Base-by-base conservation (phyloP, 2,888 invertebrate genomes). In the Cataglyphis cursor region DNA sequence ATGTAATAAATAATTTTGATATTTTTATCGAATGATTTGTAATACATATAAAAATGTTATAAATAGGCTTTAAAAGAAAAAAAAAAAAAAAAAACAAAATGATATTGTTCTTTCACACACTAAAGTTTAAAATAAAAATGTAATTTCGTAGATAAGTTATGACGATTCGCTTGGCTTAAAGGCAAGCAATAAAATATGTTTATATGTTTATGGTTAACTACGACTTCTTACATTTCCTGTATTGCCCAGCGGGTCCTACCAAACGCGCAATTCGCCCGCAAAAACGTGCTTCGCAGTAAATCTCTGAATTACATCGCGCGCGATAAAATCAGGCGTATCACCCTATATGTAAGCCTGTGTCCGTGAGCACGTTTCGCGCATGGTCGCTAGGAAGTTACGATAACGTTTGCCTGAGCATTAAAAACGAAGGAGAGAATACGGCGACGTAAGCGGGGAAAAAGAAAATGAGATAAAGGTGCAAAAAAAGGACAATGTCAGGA, bases 251-350 rank as follows among this genome's bases (percentile, higher is more conserved):
- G 31, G 4, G 44, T 21, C 48, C 44, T 12, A 21, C 48, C 51
- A 41, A 68, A n/a, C 54, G 24, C 9, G 57, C 57, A 78, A 59
- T 78, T 70, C 57, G 18, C 41, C 70, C 57, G 41, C 78, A 68
- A 78, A 78, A 78, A 78, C 68, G 28, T 28, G 38, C 28, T 6
- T 8, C 31, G 72, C 48, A 59, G 59, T 80, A 72, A 80, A 72
- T 80, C 72, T 80, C 72, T 18, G 72, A 80, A 59, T 80, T 80
- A 80, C 59, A 72, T 80, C 72, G 68, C 44, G 74, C 64, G 81
- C 68, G 83, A 87, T 85, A 85, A 85, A 83, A 87, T 88, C 76
- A 87, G 85, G 84, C 73, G 88, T 82, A 66, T 81, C 75, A 31
- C 44, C 75, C 44, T 44, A 24, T 51, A 51, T 59, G 28, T n/a